These are phyloP conservation scores for Doryteuthis pealeii DNA, from an alignment of 1,140 invertebrate species.

Conservation along the genomic window DNA sequence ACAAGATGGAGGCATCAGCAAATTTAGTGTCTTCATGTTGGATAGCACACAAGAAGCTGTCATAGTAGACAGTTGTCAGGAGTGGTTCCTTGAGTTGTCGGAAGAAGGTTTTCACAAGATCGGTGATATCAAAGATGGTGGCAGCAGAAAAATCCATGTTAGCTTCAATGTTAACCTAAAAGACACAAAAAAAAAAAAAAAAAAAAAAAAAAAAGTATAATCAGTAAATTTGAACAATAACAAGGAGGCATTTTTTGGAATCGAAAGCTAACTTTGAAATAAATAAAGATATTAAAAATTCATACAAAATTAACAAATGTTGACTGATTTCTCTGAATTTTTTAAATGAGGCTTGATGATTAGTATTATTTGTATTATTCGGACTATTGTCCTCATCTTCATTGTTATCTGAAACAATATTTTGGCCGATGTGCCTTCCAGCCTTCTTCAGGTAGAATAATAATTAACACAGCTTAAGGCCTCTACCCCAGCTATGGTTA, in stretches of 20 bases:
- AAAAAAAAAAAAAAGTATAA: background rate
- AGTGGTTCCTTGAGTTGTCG: slow-evolving; percentile 79
- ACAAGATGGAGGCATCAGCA: slow-evolving; percentile 64
- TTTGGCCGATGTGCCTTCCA: too few species aligned
- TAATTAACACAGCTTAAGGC: too few species aligned
- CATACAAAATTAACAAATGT: too few species aligned
- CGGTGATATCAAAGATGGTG: slow-evolving; percentile 79
- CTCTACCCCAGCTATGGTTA: too few species aligned
- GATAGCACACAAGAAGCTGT: slow-evolving; percentile 71
- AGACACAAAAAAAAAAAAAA: slow-evolving; percentile 23
- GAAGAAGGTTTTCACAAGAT: slow-evolving; percentile 80
- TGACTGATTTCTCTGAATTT: too few species aligned
- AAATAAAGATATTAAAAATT: too few species aligned
- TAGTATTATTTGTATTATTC: too few species aligned
- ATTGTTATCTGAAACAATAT: too few species aligned
- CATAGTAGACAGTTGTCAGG: slow-evolving; percentile 72
- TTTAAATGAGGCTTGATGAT: too few species aligned
- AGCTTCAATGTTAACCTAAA: slow-evolving; percentile 55
- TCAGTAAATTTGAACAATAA: background rate
- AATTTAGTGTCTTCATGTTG: slow-evolving; percentile 52
- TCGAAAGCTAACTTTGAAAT: slow-evolving; percentile 9
- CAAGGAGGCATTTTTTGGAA: background rate
- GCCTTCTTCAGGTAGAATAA: too few species aligned
- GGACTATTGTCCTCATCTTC: too few species aligned
- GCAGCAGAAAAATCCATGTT: slow-evolving; percentile 42